A percentile compares a stretch with the other conserved stretches of the same genome.
Conservation (phyloP, 2,113 vertebrate genomes). For the Ptyas mucosa region DNA sequence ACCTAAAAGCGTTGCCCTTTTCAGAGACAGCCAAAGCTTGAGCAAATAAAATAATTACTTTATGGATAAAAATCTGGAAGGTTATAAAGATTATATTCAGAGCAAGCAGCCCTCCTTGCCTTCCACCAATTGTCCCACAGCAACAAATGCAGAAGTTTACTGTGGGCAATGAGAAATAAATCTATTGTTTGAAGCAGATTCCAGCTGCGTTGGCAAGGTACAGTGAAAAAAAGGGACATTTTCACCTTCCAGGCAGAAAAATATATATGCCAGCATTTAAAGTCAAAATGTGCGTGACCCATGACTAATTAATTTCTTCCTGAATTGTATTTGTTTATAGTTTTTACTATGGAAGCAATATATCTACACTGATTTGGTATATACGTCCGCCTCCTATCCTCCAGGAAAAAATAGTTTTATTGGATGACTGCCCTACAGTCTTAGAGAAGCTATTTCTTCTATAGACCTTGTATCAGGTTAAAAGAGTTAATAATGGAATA, state of each 20-base stretch:
- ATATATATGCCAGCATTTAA: not conserved
- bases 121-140: not conserved
- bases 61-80: not conserved
- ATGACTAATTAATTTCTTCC: not conserved
- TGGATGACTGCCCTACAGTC: not conserved
- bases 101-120: not conserved
- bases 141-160: not conserved
- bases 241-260: not conserved
- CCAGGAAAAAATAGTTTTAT: not conserved
- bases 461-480: not conserved
- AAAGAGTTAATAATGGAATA: not conserved
- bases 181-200: not conserved
- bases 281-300: not conserved
- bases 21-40: not conserved
- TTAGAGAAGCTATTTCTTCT: not conserved
- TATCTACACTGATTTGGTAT: not conserved
- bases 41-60: not conserved
- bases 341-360: not conserved
- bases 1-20: not conserved
- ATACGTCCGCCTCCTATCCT: not conserved
- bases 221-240: not conserved
- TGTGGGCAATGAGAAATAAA: not conserved
- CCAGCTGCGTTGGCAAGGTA: not conserved
- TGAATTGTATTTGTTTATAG: not conserved
- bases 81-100: not conserved